Conservation (phyloP, 2,888 invertebrate species). For the Hirtodrosophila cameraria region DNA sequence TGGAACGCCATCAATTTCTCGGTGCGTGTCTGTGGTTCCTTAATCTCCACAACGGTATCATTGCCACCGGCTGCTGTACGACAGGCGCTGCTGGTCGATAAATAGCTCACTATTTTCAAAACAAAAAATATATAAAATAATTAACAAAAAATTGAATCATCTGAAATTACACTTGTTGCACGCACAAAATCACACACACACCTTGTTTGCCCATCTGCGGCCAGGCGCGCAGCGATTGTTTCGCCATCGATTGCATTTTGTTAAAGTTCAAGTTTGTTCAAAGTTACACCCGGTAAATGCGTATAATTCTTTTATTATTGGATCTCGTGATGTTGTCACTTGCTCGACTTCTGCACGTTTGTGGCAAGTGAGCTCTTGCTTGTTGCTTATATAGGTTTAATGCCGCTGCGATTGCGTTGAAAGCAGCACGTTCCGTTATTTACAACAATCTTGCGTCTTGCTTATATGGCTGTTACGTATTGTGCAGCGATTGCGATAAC, state of each 20-base stretch:
- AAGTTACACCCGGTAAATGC: slow-evolving; percentile 37
- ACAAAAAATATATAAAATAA: not conserved
- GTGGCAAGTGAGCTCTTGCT: slow-evolving; percentile 25
- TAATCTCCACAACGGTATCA: slow-evolving; percentile 64
- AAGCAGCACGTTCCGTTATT: slow-evolving; percentile 43
- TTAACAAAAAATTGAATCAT: too few relatives aligned
- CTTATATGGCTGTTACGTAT: slow-evolving; percentile 43
- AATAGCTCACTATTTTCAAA: slow-evolving; percentile 51
- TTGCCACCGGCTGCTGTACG: slow-evolving; percentile 36
- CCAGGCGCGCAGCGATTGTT: slow-evolving; percentile 66
- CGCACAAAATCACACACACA: slow-evolving; percentile 59
- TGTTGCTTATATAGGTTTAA: slow-evolving; percentile 40
- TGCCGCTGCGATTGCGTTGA: slow-evolving; percentile 36
- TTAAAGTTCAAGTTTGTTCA: slow-evolving; percentile 19
- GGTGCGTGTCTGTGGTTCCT: slow-evolving; percentile 82
- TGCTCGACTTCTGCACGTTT: slow-evolving; percentile 43
- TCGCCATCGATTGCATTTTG: slow-evolving; percentile 70
- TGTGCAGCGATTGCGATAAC: slow-evolving; percentile 13
- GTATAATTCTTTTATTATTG: slow-evolving; percentile 10
- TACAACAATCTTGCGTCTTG: slow-evolving; percentile 23
- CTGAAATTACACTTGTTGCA: not conserved
- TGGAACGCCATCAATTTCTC: slow-evolving; percentile 88
- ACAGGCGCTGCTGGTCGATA: slow-evolving; percentile 66
- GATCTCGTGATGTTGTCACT: slow-evolving; percentile 40
- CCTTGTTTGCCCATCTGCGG: slow-evolving; percentile 77